Percentiles rank a stretch among this genome's conserved stretches.
phyloP scores from a whole-genome alignment of 2,797 vertebrate genomes.

The Adelosebastes latens region DNA sequence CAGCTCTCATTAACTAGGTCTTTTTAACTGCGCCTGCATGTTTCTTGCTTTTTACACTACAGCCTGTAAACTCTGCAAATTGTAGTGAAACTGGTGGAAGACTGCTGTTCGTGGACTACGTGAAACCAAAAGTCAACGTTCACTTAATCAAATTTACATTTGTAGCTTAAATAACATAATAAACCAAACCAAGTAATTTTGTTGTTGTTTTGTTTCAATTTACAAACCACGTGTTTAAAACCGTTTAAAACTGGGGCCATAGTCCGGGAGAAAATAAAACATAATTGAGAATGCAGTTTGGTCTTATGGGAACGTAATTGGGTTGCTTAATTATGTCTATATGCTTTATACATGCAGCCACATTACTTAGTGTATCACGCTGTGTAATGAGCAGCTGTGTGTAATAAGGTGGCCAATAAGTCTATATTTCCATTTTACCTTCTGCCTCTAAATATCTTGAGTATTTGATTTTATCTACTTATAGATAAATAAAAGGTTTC shows the following conservation, averaged over 20 bases:
- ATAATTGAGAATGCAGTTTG: not conserved
- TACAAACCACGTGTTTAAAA: not conserved
- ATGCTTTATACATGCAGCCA: not conserved
- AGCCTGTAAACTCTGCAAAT: too few relatives aligned
- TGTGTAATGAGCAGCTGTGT: not conserved
- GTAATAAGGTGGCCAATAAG: not conserved
- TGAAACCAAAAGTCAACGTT: not conserved
- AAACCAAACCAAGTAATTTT: too few relatives aligned
- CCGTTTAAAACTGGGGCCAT: not conserved
- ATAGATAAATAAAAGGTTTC: not conserved
- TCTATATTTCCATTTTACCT: not conserved
- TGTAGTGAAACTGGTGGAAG: not conserved
- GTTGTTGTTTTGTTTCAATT: not conserved
- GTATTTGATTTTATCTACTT: not conserved
- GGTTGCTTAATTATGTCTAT: not conserved
- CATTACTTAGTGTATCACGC: not conserved
- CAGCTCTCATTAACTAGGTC: too few relatives aligned
- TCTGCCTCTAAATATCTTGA: not conserved
- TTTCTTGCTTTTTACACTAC: too few relatives aligned
- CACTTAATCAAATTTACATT: not conserved
- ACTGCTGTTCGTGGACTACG: not conserved
- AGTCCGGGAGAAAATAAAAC: not conserved
- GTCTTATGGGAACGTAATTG: not conserved
- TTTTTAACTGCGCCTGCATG: too few relatives aligned
- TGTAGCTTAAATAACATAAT: not conserved